Conservation (phyloP, 2,113 vertebrate genomes). For the Notarius lentiginosus region DNA sequence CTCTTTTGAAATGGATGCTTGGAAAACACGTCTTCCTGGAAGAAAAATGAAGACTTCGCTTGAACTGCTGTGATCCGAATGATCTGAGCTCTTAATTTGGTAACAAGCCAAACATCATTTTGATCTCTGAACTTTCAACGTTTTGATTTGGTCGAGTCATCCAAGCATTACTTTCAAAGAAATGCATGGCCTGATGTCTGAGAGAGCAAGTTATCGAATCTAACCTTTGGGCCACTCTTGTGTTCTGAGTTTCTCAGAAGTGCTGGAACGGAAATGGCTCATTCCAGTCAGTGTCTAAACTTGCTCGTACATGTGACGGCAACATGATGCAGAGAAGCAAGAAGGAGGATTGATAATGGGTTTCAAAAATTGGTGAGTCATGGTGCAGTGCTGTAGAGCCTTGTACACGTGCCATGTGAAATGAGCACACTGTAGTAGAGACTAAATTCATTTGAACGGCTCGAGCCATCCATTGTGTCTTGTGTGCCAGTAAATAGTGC, state of each 20-base stretch:
- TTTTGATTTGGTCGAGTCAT: not conserved
- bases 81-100: not conserved
- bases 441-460: not conserved
- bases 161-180: not conserved
- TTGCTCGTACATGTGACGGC: constrained; percentile 22
- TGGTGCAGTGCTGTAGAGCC: not conserved
- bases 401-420: constrained; percentile 1
- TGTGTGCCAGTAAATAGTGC: not conserved
- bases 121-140: not conserved
- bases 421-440: not conserved
- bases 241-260: not conserved
- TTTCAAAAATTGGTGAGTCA: constrained; percentile 24
- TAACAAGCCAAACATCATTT: not conserved
- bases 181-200: not conserved
- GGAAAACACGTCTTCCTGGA: not conserved
- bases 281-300: not conserved
- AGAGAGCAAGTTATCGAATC: not conserved
- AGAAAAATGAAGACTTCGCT: not conserved
- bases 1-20: not conserved
- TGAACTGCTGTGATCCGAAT: not conserved
- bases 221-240: not conserved
- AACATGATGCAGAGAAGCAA: not conserved
- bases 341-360: not conserved
- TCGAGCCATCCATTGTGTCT: not conserved
- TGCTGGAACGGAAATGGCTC: not conserved